phyloP scores from a whole-genome alignment of 2,797 vertebrate species.

The Urosaurus nigricauda region DNA sequence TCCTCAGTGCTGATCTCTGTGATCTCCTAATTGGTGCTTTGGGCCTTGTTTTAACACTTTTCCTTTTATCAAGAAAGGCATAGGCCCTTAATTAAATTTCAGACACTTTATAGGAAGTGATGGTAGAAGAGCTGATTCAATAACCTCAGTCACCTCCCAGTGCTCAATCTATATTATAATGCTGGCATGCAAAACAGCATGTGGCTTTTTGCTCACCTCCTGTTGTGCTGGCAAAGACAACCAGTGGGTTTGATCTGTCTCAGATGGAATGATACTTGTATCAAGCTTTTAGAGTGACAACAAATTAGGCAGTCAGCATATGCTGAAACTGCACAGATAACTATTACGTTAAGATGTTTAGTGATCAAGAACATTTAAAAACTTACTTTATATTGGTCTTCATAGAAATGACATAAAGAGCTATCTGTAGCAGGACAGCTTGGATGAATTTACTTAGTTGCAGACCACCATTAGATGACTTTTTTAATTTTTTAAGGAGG shows the following conservation, averaged over 20 bases:
- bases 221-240: background rate
- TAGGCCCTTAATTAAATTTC: background rate
- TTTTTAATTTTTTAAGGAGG: no score
- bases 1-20: conserved; percentile 10
- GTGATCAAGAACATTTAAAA: background rate
- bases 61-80: conserved; percentile 25
- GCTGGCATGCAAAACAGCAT: background rate
- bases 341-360: background rate
- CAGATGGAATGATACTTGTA: background rate
- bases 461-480: no score
- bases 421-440: background rate
- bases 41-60: background rate
- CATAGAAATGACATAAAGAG: background rate
- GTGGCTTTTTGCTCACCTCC: conserved; percentile 1
- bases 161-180: fast-evolving
- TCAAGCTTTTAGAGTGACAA: background rate
- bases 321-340: background rate
- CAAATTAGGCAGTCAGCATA: background rate
- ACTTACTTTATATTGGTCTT: background rate
- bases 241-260: background rate
- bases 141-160: background rate
- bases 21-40: conserved; percentile 7
- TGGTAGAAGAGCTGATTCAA: conserved; percentile 2
- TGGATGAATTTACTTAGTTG: background rate
- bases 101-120: conserved; percentile 11